These are phyloP conservation scores for Coracias cyanogaster DNA, from an alignment of 2,797 vertebrate genomes.

Conservation along the genomic window DNA sequence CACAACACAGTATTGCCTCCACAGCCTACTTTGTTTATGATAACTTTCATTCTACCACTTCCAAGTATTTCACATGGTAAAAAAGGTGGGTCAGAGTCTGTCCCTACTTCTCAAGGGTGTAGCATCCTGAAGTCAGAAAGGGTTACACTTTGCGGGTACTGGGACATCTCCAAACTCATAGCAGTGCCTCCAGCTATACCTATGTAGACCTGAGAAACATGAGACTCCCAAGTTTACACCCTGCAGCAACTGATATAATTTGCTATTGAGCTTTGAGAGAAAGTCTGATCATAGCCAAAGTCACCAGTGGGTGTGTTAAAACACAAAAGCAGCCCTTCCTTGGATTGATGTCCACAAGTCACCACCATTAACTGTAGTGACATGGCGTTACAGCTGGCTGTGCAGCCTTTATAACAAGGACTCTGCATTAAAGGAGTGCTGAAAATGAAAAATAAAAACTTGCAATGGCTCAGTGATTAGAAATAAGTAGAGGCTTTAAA, in stretches of 20 bases:
- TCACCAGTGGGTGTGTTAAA: not conserved
- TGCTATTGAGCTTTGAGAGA: not conserved
- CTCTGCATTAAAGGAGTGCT: not conserved
- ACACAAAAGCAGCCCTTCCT: not conserved
- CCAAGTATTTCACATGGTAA: not conserved
- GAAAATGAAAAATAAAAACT: constrained; percentile 68
- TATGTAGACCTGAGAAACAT: not conserved
- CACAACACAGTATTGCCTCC: not conserved
- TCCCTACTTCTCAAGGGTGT: not conserved
- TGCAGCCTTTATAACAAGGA: constrained; percentile 42
- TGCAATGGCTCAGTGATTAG: constrained; percentile 59
- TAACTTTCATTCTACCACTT: not conserved
- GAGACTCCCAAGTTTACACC: not conserved
- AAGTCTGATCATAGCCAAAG: not conserved
- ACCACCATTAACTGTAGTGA: not conserved
- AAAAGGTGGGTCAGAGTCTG: not conserved
- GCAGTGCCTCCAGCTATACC: not conserved
- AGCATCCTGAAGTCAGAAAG: not conserved
- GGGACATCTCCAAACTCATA: not conserved
- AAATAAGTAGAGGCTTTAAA: constrained; percentile 54
- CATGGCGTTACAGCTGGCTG: not conserved
- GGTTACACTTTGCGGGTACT: not conserved
- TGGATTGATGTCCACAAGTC: not conserved
- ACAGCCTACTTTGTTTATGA: not conserved
- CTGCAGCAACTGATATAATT: not conserved